Conservation (phyloP, 1,140 invertebrate genomes). For the Maconellicoccus hirsutus region DNA sequence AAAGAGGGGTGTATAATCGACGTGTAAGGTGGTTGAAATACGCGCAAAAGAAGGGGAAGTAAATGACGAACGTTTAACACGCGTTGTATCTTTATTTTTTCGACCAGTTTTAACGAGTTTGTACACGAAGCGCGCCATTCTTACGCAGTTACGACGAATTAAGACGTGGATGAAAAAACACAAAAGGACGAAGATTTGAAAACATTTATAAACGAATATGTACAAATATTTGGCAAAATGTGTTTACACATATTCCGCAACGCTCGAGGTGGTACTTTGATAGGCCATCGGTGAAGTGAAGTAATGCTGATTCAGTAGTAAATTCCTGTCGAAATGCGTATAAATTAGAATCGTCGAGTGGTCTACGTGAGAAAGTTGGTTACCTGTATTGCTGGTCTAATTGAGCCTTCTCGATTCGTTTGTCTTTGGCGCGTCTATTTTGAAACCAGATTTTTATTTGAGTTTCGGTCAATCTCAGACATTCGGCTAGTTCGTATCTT, state of each 20-base stretch:
- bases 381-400: slow-evolving; percentile 89
- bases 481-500: slow-evolving; percentile 73
- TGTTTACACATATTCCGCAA: too few relatives aligned
- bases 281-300: neutral
- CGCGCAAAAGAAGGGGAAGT: too few relatives aligned
- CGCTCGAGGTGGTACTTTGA: neutral
- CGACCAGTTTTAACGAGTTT: too few relatives aligned
- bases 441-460: slow-evolving; percentile 98
- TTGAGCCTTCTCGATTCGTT: slow-evolving; percentile 89
- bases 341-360: slow-evolving; percentile 29
- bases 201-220: too few relatives aligned
- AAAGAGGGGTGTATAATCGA: neutral
- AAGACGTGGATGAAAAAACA: too few relatives aligned
- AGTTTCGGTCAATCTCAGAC: slow-evolving; percentile 73
- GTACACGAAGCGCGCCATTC: too few relatives aligned
- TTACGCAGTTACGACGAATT: too few relatives aligned
- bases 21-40: neutral
- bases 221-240: too few relatives aligned
- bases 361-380: slow-evolving; percentile 25
- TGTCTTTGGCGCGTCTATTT: slow-evolving; percentile 88
- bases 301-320: neutral
- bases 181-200: too few relatives aligned
- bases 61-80: neutral
- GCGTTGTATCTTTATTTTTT: neutral
- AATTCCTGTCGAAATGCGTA: slow-evolving; percentile 27